phyloP scores from a whole-genome alignment of 2,797 vertebrate genomes.

The Paguma larvata region DNA sequence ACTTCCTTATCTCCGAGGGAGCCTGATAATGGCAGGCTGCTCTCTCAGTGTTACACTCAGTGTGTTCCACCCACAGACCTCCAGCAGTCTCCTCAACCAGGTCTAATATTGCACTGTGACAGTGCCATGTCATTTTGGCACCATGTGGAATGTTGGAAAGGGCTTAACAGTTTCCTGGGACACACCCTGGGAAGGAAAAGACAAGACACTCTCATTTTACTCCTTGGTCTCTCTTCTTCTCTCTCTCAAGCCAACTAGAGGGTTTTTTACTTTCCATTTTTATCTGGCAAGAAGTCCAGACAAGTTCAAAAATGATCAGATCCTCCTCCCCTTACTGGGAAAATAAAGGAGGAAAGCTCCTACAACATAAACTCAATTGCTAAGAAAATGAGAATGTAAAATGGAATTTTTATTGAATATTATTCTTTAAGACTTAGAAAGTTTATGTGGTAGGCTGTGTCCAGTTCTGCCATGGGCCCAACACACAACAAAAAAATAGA shows the following conservation, averaged over 20 bases:
- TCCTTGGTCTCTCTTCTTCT: not conserved
- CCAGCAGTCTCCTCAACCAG: not conserved
- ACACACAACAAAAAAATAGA: not conserved
- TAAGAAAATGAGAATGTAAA: not conserved
- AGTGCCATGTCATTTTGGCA: not conserved
- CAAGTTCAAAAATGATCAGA: not conserved
- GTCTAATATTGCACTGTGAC: not conserved
- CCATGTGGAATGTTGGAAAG: not conserved
- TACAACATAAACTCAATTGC: not conserved
- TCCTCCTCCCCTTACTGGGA: not conserved
- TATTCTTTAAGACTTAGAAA: not conserved
- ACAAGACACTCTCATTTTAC: not conserved
- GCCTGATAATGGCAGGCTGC: not conserved
- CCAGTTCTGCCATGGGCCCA: not conserved
- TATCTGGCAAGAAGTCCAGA: not conserved
- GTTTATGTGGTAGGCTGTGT: not conserved
- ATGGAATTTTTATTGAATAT: not conserved
- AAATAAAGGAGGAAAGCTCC: not conserved
- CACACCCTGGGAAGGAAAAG: not conserved
- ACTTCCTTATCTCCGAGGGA: not conserved
- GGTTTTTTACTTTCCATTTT: not conserved
- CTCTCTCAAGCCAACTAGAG: not conserved
- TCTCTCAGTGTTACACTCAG: not conserved
- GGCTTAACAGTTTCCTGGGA: not conserved
- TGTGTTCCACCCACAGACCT: not conserved